phyloP scores from a whole-genome alignment of 2,113 vertebrate species.

The Progne subis region DNA sequence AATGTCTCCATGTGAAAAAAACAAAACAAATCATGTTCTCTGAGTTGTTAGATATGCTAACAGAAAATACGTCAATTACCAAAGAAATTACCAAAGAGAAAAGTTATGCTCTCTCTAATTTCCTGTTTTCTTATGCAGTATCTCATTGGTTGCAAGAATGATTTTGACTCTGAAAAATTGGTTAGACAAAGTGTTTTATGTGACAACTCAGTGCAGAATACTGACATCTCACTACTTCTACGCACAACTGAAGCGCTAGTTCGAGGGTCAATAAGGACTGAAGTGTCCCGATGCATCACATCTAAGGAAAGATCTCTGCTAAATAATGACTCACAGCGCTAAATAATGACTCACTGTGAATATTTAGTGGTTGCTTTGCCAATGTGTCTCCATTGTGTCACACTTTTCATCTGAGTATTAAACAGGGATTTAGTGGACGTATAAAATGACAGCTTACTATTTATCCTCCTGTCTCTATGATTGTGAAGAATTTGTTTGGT shows the following conservation, averaged over 20 bases:
- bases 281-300: neutral
- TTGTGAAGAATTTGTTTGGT: neutral
- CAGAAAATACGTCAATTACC: neutral
- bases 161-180: neutral
- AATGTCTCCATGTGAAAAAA: neutral
- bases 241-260: accelerated
- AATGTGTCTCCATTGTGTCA: neutral
- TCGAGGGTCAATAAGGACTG: neutral
- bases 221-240: neutral
- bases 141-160: neutral
- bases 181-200: neutral
- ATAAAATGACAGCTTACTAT: neutral
- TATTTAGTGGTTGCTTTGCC: neutral
- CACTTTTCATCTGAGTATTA: neutral
- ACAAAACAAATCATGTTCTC: neutral
- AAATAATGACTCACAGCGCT: neutral
- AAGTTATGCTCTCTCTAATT: neutral
- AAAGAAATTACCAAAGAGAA: neutral
- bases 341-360: neutral
- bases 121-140: accelerated
- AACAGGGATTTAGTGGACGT: neutral
- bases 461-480: neutral
- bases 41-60: accelerated
- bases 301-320: neutral
- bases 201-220: neutral